Conservation (phyloP, 2,888 invertebrate species). For the Clostera curtula region DNA sequence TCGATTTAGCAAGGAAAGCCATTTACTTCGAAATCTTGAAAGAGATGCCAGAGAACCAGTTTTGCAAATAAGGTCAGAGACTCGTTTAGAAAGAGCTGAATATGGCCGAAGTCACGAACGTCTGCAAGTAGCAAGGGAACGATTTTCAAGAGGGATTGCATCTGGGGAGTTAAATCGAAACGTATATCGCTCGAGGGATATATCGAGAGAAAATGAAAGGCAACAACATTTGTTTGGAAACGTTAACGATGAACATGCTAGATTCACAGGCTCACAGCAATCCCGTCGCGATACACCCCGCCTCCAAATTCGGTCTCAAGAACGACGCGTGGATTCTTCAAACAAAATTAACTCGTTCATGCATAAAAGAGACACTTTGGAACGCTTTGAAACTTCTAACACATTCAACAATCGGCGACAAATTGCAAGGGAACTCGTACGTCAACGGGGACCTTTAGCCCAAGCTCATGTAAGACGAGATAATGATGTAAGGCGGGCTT, state of each 20-base stretch:
- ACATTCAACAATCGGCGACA: constrained; percentile 4
- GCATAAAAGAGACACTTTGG: constrained; percentile 3
- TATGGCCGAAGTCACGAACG: constrained; percentile 8
- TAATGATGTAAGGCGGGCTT: constrained; percentile 6
- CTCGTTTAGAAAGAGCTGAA: constrained; percentile 5
- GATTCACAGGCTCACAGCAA: constrained; percentile 1
- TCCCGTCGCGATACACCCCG: constrained; percentile 3
- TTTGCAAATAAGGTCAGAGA: no score
- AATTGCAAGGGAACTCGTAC: constrained; percentile 6
- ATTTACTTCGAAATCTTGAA: constrained; percentile 4
- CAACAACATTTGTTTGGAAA: constrained; percentile 1
- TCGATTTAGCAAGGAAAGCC: constrained; percentile 10
- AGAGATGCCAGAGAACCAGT: constrained; percentile 6
- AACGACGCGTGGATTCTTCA: constrained; percentile 3
- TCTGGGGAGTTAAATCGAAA: no score
- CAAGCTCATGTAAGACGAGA: constrained; percentile 5
- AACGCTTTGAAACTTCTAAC: constrained; percentile 1
- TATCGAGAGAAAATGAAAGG: constrained; percentile 8
- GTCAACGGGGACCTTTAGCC: constrained; percentile 7
- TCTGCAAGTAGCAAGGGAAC: no score
- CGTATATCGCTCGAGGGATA: no score
- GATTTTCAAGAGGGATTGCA: no score
- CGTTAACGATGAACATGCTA: no score
- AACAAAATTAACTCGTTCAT: constrained; percentile 6
- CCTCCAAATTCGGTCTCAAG: constrained; percentile 4